Evolutionary conservation across 1,140 invertebrate species (phyloP), one percentile per base, ranked within the genome.

Genomic region (Acyrthosiphon pisum): DNA sequence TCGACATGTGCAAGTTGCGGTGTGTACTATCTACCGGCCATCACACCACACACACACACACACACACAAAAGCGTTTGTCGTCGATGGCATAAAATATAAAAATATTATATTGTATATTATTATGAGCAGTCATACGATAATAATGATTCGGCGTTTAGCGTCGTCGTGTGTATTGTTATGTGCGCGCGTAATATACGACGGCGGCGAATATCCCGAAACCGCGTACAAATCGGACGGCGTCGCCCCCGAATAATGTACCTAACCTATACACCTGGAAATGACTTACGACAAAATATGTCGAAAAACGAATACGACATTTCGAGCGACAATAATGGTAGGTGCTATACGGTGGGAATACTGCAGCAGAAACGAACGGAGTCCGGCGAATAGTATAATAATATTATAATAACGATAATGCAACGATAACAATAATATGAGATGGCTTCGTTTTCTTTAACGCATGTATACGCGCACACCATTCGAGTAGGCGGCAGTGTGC

Each of bases 401-500:
- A 3, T 41, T 41, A 4, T 84, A 84, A n/a, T 41, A 83, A 35
- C 37, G 37, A 20, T 41, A 41, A 37, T 41, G 37, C 23, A 37
- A 23, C 11, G 37, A 41, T 22, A 35, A 81, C 14, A 7, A n/a
- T 35, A 81, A 14, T 0, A 68, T 1, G 30, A 14, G n/a, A 35
- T 6, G 22, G 22, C 35, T 35, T 37, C 88, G 88, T 53, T 60
- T 90, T 23, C 88, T 60, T 60, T 37, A 44, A 41, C 48, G 88
- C 7, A 30, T n/a, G 30, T 30, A 9, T 14, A 6, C 44, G 37
- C 26, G 41, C 23, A 9, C 37, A 3, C 26, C 37, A 35, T 41
- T 26, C 37, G 68, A 83, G 90, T 46, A 37, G 91, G 76, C 46
- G 76, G 76, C 35, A 37, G 87, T n/a, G 87, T 88, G 53, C 87